A percentile compares a stretch with the other conserved stretches of the same genome.
Conservation (phyloP, 64 coral and sea anemone species). For the Montipora foliosa region DNA sequence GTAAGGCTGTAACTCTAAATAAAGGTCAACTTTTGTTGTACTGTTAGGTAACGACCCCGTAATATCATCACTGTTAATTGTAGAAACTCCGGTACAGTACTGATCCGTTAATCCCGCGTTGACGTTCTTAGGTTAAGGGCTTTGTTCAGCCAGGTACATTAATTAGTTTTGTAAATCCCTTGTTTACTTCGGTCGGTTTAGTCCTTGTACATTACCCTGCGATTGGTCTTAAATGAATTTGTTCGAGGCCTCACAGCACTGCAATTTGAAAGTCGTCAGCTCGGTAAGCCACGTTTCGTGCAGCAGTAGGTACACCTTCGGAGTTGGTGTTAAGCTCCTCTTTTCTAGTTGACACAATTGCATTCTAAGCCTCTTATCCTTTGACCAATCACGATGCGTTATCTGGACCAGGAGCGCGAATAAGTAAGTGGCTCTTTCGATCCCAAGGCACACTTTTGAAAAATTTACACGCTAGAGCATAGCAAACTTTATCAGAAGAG, state of each 20-base stretch:
- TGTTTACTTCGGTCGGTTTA: neutral
- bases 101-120: neutral
- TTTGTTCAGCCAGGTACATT: no score
- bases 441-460: no score
- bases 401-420: neutral
- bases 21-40: no score
- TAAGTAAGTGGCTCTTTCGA: neutral
- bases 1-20: no score
- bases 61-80: no score
- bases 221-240: no score
- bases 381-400: neutral
- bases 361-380: neutral
- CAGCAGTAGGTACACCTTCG: no score
- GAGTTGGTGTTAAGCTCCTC: no score
- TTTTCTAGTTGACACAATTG: neutral
- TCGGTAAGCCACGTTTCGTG: neutral
- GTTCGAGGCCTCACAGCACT: neutral
- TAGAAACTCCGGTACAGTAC: no score
- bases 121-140: no score
- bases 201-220: neutral
- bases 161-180: neutral
- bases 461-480: no score
- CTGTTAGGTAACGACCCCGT: neutral
- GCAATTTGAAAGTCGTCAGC: neutral
- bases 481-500: no score